phyloP scores from a whole-genome alignment of 1,140 invertebrate species.

The Sarcophaga bullata region DNA sequence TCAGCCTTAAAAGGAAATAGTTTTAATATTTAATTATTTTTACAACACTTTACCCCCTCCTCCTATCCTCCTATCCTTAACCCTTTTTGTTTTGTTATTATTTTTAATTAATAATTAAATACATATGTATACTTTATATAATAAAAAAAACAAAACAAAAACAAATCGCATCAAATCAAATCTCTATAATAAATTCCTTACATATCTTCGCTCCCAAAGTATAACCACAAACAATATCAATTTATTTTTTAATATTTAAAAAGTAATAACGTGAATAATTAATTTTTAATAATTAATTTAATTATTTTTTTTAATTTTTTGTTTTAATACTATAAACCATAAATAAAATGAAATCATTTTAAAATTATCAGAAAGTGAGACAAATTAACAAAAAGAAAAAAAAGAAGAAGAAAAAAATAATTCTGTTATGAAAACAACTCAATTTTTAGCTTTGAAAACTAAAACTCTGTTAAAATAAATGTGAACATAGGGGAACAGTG shows the following conservation, averaged over 20 bases:
- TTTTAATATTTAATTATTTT: constrained; percentile 23
- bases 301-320: not conserved
- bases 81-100: not conserved
- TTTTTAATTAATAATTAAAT: not conserved
- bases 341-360: not conserved
- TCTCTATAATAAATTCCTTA: constrained; percentile 4
- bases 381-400: not conserved
- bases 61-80: not conserved
- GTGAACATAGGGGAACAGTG: too few relatives aligned
- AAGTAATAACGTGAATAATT: not conserved
- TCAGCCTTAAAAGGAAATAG: constrained; percentile 45
- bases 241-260: not conserved
- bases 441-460: not conserved
- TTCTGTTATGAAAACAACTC: not conserved
- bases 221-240: not conserved
- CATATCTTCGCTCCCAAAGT: not conserved
- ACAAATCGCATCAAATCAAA: not conserved
- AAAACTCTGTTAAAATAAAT: not conserved
- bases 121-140: not conserved
- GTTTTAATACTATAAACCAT: not conserved
- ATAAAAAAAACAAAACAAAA: not conserved
- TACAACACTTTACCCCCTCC: not conserved
- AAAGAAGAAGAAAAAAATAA: not conserved
- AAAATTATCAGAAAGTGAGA: constrained; percentile 36
- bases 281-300: constrained; percentile 3